Base-by-base conservation (phyloP, 1,140 invertebrate species). In the Drosophila mayri region DNA sequence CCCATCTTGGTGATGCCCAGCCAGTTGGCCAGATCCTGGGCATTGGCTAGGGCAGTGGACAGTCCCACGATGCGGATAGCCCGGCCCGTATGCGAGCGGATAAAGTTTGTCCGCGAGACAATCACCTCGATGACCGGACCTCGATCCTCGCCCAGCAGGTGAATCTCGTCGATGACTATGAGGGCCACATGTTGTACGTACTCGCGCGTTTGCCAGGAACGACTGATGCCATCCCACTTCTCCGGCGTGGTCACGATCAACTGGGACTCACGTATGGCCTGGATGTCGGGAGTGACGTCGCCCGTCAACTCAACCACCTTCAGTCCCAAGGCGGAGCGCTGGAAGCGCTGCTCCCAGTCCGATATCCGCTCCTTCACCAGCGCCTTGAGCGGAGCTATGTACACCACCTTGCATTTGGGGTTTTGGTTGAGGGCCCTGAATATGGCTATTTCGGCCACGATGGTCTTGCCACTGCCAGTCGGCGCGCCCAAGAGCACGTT, bases 241-340 rank as follows among this genome's bases (percentile, higher is more conserved):
- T 99, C 99, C 0, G 99, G 99, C 1, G 99, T 99, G 4, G 99
- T 99, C 1, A 99, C 98, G 77, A 99, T 99, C 2, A 99, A 95
- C 90, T 98, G 96, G 1, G 99, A 96, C 54, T 93, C 94, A 0
- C 95, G 94, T 63, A 99, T 98, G 1, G 98, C 96, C 79, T 95
- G 94, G 54, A 97, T 95, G 93, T 99, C 98, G 1, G 99, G 99
- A 0, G 98, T 97, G 2, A 99, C 96, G 93, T 99, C 99, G 79
- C 96, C 99, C 61, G 99, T 99, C 55, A 99, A 93, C 93, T 99
- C 99, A 0, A 99, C 97, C 4, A 99, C 98, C 81, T 95, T 97
- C 84, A 97, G 97, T 0, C 95, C 95, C 18, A 99, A 92, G 71
- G 95, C 94, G 68, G 96, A 93, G 3, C 76, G 77, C 91, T 97